These are phyloP conservation scores for Tiaroga cobitis DNA, from an alignment of 2,797 vertebrate genomes.

Conservation along the genomic window DNA sequence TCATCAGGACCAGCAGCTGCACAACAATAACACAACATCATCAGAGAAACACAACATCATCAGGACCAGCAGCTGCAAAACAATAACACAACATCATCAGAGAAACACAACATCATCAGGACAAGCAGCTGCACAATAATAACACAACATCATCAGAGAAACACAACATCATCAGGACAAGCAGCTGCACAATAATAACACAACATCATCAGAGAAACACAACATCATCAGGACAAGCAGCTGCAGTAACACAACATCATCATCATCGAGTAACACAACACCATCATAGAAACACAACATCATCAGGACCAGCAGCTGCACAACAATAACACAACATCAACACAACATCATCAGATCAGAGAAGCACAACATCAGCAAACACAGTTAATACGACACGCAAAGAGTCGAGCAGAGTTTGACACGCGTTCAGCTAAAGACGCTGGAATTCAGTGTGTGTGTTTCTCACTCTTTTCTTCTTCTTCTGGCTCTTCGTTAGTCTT, in stretches of 20 bases:
- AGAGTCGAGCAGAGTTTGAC: background rate
- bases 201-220: background rate
- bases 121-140: background rate
- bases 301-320: background rate
- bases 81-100: too few species aligned
- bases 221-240: too few species aligned
- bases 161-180: too few species aligned
- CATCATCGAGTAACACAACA: constrained; percentile 49
- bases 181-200: background rate
- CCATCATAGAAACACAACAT: constrained; percentile 65
- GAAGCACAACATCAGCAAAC: background rate
- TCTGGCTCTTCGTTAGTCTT: constrained; percentile 48
- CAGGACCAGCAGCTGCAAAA: too few species aligned
- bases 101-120: background rate
- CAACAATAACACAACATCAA: background rate
- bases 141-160: background rate
- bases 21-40: background rate
- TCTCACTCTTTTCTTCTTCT: constrained; percentile 21
- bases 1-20: constrained; percentile 69
- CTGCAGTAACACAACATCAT: too few species aligned
- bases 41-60: background rate
- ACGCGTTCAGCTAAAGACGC: background rate
- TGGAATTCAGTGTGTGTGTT: background rate
- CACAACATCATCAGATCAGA: constrained; percentile 2
- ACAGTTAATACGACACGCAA: background rate